Percentiles rank a stretch among this genome's conserved stretches.
phyloP scores from a whole-genome alignment of 2,888 invertebrate genomes.

The Falcaria lacertinaria region DNA sequence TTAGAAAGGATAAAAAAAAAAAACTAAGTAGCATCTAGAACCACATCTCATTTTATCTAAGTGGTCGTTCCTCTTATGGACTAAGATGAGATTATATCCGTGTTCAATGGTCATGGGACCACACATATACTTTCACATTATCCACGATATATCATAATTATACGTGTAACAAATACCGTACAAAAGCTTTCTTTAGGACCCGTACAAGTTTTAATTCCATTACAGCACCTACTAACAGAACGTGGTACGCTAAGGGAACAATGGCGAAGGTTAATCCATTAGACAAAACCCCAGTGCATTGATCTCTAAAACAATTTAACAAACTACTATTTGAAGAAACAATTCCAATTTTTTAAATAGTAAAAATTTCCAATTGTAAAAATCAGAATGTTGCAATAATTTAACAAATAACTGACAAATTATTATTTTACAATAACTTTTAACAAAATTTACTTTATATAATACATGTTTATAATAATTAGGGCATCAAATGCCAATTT shows the following conservation, averaged over 20 bases:
- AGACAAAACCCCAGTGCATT: conserved; percentile 32
- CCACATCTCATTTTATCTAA: not conserved
- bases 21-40: too few species aligned
- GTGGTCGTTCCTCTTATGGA: not conserved
- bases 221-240: conserved; percentile 27
- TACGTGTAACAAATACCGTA: conserved; percentile 16
- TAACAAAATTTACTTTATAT: too few species aligned
- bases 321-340: not conserved
- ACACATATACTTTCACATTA: not conserved
- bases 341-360: not conserved
- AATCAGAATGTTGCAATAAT: too few species aligned
- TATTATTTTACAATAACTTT: too few species aligned
- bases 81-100: not conserved
- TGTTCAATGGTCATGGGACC: not conserved
- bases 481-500: too few species aligned
- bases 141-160: conserved; percentile 4
- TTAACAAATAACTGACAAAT: too few species aligned
- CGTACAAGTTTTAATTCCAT: conserved; percentile 48
- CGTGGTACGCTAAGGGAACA: conserved; percentile 30
- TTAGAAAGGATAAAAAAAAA: too few species aligned
- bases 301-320: conserved; percentile 8
- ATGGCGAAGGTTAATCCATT: conserved; percentile 39
- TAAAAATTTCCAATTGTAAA: too few species aligned
- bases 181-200: conserved; percentile 25
- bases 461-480: too few species aligned